Base-by-base conservation (phyloP, 2,888 invertebrate species). In the Sphaeridia pumilis region DNA sequence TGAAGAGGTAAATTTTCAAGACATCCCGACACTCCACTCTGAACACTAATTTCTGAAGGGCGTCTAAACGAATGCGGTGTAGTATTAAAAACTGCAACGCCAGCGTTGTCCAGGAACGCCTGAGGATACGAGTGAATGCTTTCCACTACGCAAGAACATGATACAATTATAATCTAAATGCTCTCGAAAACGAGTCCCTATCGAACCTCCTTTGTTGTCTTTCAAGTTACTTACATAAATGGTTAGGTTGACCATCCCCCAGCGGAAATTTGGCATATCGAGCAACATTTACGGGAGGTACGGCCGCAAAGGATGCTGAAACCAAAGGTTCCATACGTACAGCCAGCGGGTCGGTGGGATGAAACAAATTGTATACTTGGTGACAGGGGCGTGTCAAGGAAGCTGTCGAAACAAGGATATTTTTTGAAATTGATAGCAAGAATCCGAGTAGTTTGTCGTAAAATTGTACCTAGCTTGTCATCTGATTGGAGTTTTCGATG, bases 341-440 rank as follows among this genome's bases (percentile, higher is more conserved):
- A 51, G 93, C 92, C 51, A 90, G 86, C 26, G 97, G 95, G 75
- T 98, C 97, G 56, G 92, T 92, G 57, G 95, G 87, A 78, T 99
- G 98, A 75, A 95, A 98, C 70, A 98, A 75, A 76, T 99, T 98
- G 75, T 90, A 98, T 46, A 98, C 82, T 77, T 97, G 95, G 67
- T 83, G 82, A 66, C 89, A 87, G 58, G 95, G 95, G 66, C 81
- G 78, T 25, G 74, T 69, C 58, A 73, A 69, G 12, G 69, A 67
- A 66, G 66, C 74, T 74, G 63, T 59, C 67, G 65, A 20, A 48
- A 25, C 35, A 60, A 52, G 43, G 14, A 26, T 14, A n/a, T n/a
- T n/a, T n/a, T n/a, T n/a, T n/a, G n/a, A n/a, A n/a, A n/a, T n/a
- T n/a, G n/a, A n/a, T n/a, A n/a, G n/a, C n/a, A n/a, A n/a, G n/a